phyloP scores from a whole-genome alignment of 2,888 invertebrate genomes.

The Panopea generosa region DNA sequence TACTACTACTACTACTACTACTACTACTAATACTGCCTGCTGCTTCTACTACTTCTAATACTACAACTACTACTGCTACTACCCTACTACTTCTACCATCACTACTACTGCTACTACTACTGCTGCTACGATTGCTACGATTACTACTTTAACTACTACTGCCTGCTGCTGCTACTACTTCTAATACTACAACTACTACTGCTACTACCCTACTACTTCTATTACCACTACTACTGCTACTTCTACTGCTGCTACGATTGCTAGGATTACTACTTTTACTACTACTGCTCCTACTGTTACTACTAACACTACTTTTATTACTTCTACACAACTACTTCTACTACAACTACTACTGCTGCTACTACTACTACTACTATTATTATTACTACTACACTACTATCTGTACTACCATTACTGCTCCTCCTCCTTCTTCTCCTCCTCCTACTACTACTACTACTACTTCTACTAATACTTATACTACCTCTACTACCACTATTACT shows the following conservation, averaged over 20 bases:
- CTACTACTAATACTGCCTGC: conserved; percentile 5
- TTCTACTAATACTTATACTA: too few relatives aligned
- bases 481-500: too few relatives aligned
- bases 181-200: background rate
- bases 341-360: too few relatives aligned
- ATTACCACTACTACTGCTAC: too few relatives aligned
- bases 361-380: too few relatives aligned
- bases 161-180: background rate
- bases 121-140: conserved; percentile 14
- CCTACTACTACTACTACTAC: too few relatives aligned
- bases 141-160: too few relatives aligned
- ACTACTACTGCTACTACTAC: conserved; percentile 23
- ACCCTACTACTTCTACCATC: conserved; percentile 11
- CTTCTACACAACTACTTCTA: too few relatives aligned
- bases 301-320: conserved; percentile 2
- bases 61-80: conserved; percentile 18
- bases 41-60: background rate
- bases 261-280: conserved; percentile 11
- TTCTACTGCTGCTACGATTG: too few relatives aligned
- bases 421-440: too few relatives aligned
- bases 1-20: background rate
- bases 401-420: too few relatives aligned
- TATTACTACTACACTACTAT: too few relatives aligned
- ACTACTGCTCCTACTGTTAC: conserved; percentile 14
- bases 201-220: background rate